Evolutionary conservation across 2,113 vertebrate genomes (phyloP).

Genomic region (Cochlearius cochlearius): DNA sequence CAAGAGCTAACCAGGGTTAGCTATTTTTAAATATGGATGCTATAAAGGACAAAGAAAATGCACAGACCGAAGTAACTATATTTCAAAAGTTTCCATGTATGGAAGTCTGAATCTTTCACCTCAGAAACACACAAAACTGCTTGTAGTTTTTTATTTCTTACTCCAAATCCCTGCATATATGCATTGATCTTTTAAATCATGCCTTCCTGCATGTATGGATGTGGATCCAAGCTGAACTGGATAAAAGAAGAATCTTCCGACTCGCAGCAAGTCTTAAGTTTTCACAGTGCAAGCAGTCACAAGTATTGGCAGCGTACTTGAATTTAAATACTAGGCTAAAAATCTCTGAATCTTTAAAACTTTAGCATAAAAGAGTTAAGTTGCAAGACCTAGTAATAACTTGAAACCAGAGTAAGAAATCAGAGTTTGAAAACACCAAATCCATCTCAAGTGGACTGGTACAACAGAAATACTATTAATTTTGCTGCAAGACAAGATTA

Average conservation of each 20-base stretch:
- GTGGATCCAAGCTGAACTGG: neutral
- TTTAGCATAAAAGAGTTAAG: neutral
- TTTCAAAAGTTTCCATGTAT: neutral
- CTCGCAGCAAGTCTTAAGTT: neutral
- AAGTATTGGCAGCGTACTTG: neutral
- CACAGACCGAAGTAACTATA: neutral
- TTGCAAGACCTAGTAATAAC: neutral
- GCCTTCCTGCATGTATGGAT: neutral
- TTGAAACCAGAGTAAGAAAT: neutral
- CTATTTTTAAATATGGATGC: slow-evolving; percentile 31
- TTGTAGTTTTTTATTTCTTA: neutral
- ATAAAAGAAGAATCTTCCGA: neutral
- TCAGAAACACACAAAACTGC: neutral
- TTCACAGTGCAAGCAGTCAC: neutral
- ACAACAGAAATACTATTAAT: neutral
- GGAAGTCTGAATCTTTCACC: neutral
- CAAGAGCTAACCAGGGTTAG: neutral
- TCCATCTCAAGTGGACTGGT: neutral
- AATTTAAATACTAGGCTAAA: neutral
- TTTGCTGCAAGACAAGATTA: too few species aligned
- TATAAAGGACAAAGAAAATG: neutral
- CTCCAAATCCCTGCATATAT: neutral
- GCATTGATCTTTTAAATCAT: neutral
- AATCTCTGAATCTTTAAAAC: neutral
- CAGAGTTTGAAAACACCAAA: neutral